Conservation (phyloP, 2,888 invertebrate species). For the Bruchidius siliquastri region DNA sequence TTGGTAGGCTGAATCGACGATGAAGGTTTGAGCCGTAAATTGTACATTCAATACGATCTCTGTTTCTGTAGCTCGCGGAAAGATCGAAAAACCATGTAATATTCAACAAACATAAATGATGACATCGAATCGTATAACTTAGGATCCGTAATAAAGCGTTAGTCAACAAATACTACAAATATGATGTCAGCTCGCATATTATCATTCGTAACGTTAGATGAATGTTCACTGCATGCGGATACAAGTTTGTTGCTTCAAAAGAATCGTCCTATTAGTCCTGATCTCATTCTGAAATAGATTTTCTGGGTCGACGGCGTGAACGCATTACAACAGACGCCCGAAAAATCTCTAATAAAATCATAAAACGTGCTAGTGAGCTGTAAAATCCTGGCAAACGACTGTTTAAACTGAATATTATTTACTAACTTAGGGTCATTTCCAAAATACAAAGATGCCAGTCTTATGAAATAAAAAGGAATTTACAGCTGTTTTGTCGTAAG, state of each 20-base stretch:
- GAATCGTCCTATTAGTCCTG: background rate
- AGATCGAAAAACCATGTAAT: background rate
- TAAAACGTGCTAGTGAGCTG: background rate
- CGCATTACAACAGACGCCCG: background rate
- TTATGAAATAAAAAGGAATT: too few relatives aligned
- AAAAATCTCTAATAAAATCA: background rate
- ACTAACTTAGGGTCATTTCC: too few relatives aligned
- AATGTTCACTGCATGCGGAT: background rate
- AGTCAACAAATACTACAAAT: background rate
- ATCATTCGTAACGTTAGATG: background rate
- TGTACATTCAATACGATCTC: too few relatives aligned
- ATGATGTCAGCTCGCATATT: background rate
- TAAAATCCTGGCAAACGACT: background rate
- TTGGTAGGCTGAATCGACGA: too few relatives aligned
- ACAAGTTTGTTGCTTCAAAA: background rate
- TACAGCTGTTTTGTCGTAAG: too few relatives aligned
- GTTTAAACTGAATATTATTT: too few relatives aligned
- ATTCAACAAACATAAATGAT: background rate
- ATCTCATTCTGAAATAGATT: background rate
- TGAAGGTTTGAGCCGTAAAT: too few relatives aligned
- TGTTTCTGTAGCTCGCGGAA: background rate
- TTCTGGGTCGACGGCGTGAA: background rate
- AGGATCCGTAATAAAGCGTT: background rate
- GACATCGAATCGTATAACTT: background rate
- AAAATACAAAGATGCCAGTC: too few relatives aligned